A percentile compares a stretch with the other conserved stretches of the same genome.
Conservation (phyloP, 2,888 invertebrate genomes). For the Silvanus unidentatus region DNA sequence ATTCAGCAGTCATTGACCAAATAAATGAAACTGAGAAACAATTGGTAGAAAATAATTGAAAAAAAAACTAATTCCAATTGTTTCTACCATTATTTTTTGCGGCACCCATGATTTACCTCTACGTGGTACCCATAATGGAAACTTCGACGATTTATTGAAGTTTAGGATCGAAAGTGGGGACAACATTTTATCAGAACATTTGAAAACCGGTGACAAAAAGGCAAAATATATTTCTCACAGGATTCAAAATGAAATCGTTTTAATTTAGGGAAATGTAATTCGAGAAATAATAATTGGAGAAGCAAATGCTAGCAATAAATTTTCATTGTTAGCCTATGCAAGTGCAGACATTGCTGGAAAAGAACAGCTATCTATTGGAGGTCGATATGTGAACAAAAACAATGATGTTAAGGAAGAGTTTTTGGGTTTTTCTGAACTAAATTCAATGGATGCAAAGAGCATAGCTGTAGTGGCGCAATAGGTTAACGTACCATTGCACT, state of each 20-base stretch:
- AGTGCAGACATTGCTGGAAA: constrained; percentile 27
- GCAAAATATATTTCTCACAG: constrained; percentile 14
- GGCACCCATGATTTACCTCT: no score
- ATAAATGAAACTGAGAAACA: constrained; percentile 1
- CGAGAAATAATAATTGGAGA: constrained; percentile 16
- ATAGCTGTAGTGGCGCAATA: no score
- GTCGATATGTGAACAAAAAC: neutral
- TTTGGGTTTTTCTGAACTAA: neutral
- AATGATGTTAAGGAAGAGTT: constrained; percentile 2
- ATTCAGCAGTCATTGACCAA: no score
- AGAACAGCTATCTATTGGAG: constrained; percentile 27
- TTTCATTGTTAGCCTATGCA: constrained; percentile 27
- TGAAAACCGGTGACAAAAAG: constrained; percentile 6
- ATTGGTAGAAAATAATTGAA: constrained; percentile 6
- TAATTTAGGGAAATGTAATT: constrained; percentile 18
- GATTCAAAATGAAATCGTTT: constrained; percentile 22
- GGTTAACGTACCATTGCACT: no score
- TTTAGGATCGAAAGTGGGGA: constrained; percentile 17
- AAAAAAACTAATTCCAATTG: neutral
- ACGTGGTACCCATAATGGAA: constrained; percentile 4
- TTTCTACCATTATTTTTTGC: no score
- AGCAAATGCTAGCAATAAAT: constrained; percentile 14
- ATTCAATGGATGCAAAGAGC: neutral
- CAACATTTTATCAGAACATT: constrained; percentile 11
- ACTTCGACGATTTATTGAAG: constrained; percentile 13